A percentile compares a stretch with the other conserved stretches of the same genome.
These are phyloP conservation scores for Lasiommata megera DNA, from an alignment of 2,888 invertebrate species.

Conservation along the genomic window DNA sequence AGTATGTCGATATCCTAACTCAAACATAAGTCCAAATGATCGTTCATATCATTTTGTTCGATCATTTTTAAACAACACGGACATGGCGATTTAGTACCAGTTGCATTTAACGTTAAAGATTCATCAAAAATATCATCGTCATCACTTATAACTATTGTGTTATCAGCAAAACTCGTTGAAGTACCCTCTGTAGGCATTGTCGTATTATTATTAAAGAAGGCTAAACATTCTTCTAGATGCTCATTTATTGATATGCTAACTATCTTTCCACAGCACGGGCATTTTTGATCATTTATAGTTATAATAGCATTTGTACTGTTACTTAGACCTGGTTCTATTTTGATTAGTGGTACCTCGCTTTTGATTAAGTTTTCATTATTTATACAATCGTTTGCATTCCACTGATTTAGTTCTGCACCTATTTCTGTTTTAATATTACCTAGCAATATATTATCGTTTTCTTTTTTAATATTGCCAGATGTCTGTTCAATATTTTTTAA, in stretches of 20 bases:
- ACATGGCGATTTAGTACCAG: slow-evolving; percentile 77
- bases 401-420: background rate
- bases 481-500: background rate
- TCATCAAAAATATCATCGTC: slow-evolving; percentile 60
- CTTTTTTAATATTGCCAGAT: slow-evolving; percentile 8
- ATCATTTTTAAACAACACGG: slow-evolving; percentile 82
- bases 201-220: slow-evolving; percentile 66
- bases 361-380: background rate
- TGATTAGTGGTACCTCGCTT: slow-evolving; percentile 33
- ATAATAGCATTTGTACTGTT: slow-evolving; percentile 26
- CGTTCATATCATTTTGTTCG: slow-evolving; percentile 76
- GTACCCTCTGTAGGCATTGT: slow-evolving; percentile 58
- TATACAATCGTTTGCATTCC: background rate
- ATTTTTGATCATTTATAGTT: slow-evolving; percentile 38
- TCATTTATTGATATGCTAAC: slow-evolving; percentile 56
- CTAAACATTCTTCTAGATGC: slow-evolving; percentile 77
- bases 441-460: background rate
- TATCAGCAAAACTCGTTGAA: slow-evolving; percentile 43
- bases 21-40: slow-evolving; percentile 79
- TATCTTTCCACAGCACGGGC: slow-evolving; percentile 68
- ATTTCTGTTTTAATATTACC: slow-evolving; percentile 6
- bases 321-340: slow-evolving; percentile 41
- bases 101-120: slow-evolving; percentile 59
- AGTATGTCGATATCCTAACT: slow-evolving; percentile 19
- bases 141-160: slow-evolving; percentile 53